A percentile compares a stretch with the other conserved stretches of the same genome.
These are phyloP conservation scores for Mirza zaza DNA, from an alignment of 2,113 vertebrate species.

Conservation along the genomic window DNA sequence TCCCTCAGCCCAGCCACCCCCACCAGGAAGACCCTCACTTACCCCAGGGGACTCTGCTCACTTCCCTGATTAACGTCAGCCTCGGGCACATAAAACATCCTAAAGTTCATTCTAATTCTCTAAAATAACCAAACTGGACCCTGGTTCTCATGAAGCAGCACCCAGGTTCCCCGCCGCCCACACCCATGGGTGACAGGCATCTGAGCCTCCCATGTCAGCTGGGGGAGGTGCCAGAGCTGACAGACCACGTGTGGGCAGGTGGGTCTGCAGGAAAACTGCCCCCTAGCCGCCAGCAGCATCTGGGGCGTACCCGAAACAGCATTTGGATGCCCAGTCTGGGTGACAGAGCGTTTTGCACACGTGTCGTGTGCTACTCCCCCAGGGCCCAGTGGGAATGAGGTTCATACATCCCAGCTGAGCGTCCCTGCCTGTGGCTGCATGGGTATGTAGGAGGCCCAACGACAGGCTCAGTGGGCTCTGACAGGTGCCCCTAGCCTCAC, in stretches of 20 bases:
- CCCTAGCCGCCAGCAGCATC: not conserved
- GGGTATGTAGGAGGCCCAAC: not conserved
- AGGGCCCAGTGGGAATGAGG: not conserved
- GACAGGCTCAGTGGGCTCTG: not conserved
- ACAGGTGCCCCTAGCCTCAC: not conserved
- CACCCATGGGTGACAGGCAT: not conserved
- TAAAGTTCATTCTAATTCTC: not conserved
- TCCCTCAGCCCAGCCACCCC: not conserved
- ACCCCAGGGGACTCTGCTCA: not conserved
- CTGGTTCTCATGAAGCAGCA: not conserved
- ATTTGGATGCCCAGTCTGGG: not conserved
- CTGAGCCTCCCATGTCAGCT: not conserved
- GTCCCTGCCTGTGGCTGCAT: not conserved
- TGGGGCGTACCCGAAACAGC: not conserved
- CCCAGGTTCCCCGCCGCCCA: not conserved
- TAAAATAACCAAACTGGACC: not conserved
- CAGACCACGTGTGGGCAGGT: not conserved
- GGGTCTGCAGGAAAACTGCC: not conserved
- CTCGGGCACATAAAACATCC: not conserved
- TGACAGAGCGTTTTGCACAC: not conserved
- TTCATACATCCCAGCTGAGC: not conserved
- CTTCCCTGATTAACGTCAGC: not conserved
- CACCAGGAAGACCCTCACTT: not conserved
- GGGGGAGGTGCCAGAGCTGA: not conserved
- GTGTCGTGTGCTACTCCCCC: not conserved